phyloP scores from a whole-genome alignment of 2,888 invertebrate genomes.

The Ophion ventricosus region DNA sequence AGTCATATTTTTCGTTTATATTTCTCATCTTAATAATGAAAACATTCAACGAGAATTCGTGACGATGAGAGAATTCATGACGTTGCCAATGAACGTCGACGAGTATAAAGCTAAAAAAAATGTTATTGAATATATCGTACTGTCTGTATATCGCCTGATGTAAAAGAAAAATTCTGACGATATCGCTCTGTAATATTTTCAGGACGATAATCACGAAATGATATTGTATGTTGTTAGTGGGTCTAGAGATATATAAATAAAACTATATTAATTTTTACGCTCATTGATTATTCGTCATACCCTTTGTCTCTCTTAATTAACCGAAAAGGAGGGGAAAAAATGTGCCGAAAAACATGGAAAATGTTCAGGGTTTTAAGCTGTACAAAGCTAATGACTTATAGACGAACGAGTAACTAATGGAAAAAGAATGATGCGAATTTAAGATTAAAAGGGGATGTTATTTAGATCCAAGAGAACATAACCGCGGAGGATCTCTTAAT shows the following conservation, averaged over 20 bases:
- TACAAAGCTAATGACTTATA: no score
- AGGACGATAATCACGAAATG: slow-evolving; percentile 52
- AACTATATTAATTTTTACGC: slow-evolving; percentile 61
- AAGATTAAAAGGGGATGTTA: no score
- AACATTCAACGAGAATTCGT: slow-evolving; percentile 16
- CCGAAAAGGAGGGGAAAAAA: background rate
- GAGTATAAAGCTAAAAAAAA: slow-evolving; percentile 32
- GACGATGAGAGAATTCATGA: slow-evolving; percentile 10
- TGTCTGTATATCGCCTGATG: slow-evolving; percentile 54
- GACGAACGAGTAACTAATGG: no score
- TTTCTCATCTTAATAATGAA: background rate
- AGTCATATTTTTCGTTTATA: slow-evolving; percentile 49
- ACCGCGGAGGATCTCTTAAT: no score
- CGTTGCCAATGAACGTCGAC: slow-evolving; percentile 29
- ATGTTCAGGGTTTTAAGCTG: background rate
- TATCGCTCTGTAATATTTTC: slow-evolving; percentile 57
- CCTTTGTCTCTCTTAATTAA: background rate
- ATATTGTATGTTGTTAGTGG: slow-evolving; percentile 56
- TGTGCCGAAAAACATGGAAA: background rate
- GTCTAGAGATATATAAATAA: slow-evolving; percentile 58
- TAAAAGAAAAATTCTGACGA: slow-evolving; percentile 35
- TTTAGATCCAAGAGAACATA: no score
- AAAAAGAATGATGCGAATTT: background rate
- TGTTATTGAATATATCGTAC: slow-evolving; percentile 51
- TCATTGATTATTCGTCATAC: slow-evolving; percentile 3